phyloP scores from a whole-genome alignment of 2,113 vertebrate genomes.

The Holacanthus passer region DNA sequence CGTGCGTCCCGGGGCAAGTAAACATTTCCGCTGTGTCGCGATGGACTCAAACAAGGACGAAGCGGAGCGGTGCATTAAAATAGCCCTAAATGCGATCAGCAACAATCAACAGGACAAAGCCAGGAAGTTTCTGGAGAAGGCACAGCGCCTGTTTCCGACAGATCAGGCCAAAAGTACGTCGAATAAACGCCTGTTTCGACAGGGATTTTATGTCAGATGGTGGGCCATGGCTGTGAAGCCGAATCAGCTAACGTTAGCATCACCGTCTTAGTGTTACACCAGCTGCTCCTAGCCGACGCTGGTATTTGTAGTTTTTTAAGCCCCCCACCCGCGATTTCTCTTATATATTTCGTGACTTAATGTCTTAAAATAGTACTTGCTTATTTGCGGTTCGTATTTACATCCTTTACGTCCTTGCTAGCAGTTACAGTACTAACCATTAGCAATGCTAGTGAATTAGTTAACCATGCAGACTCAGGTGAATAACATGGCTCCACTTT shows the following conservation, averaged over 20 bases:
- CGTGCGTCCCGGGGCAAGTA: conserved; percentile 72
- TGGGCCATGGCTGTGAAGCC: conserved; percentile 64
- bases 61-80: conserved; percentile 94
- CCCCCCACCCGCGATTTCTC: background rate
- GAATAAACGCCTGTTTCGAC: conserved; percentile 34
- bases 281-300: conserved; percentile 4
- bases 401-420: background rate
- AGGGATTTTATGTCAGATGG: background rate
- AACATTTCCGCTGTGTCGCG: conserved; percentile 85
- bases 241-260: conserved; percentile 74
- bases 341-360: background rate
- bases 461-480: background rate
- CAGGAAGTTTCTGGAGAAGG: conserved; percentile 93
- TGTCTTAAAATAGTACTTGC: background rate
- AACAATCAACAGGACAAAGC: conserved; percentile 89
- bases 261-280: conserved; percentile 34
- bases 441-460: conserved; percentile 27
- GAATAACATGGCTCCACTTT: conserved; percentile 1
- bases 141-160: conserved; percentile 92
- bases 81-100: conserved; percentile 87
- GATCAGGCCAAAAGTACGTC: conserved; percentile 88
- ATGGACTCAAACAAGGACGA: conserved; percentile 99
- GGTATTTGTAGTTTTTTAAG: conserved; percentile 61
- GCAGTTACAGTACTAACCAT: conserved; percentile 26
- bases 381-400: background rate